Percentiles rank a stretch among this genome's conserved stretches.
Evolutionary conservation across 1,140 invertebrate species (phyloP).

Genomic region (Drusus annulatus): DNA sequence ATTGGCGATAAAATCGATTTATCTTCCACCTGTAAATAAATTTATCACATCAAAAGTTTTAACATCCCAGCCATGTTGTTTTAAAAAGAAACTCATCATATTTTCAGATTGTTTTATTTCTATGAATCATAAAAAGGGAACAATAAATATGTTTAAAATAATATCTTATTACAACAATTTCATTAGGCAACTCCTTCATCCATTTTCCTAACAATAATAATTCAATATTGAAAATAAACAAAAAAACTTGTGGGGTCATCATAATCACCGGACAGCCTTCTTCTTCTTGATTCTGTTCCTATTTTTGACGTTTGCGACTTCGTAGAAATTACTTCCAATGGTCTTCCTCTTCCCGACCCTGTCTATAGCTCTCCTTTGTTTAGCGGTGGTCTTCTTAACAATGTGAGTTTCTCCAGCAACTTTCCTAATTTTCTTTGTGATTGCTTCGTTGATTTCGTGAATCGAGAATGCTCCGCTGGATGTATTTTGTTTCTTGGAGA

Average conservation of each 20-base stretch:
- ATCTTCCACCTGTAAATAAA: too few species aligned
- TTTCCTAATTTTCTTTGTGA: conserved; percentile 62
- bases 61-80: too few species aligned
- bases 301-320: conserved; percentile 94
- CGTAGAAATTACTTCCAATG: conserved; percentile 94
- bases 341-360: conserved; percentile 86
- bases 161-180: too few species aligned
- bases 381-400: conserved; percentile 79
- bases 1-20: too few species aligned
- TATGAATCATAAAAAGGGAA: too few species aligned
- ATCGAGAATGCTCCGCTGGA: conserved; percentile 77
- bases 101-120: too few species aligned
- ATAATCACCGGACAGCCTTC: conserved; percentile 11
- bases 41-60: too few species aligned
- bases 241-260: not conserved
- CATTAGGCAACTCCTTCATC: too few species aligned
- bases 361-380: conserved; percentile 83
- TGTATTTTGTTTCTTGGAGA: conserved; percentile 68
- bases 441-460: conserved; percentile 63
- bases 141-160: too few species aligned
- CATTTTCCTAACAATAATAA: not conserved
- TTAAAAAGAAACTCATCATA: too few species aligned
- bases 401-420: conserved; percentile 58
- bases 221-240: not conserved
- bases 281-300: conserved; percentile 79